Evolutionary conservation across 2,113 vertebrate genomes (phyloP), one percentile per base, ranked within the genome.

Genomic region (Rafetus swinhoei): DNA sequence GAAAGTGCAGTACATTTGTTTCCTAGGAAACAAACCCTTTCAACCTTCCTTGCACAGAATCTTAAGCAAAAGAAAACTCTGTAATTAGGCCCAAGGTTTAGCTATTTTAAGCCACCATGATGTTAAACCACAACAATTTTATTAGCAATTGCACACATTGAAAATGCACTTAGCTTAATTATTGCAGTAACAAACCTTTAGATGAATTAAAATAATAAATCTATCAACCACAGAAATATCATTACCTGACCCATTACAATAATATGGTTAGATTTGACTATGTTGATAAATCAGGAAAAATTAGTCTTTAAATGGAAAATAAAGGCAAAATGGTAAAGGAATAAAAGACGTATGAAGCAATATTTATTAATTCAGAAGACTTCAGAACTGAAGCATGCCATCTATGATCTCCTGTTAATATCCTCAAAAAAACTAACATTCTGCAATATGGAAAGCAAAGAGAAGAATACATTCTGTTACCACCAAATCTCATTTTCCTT

Each of bases 1-100:
- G 86, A 82, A 97, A 97, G 96, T 3, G 91, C 83, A 53, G 94
- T 89, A 93, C 96, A 74, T 97, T 97, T 97, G 98, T 98, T 98
- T 98, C 98, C 98, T 97, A 98, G 98, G 98, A 98, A 98, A 98
- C 98, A 98, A 97, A 97, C 96, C 96, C 93, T 97, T 96, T 97
- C 97, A 98, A 96, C 97, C 97, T 97, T 91, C 93, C 50, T 52
- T 56, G 6, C 95, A 94, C 94, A 95, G 92, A 77, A 92, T 92
- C 97, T 95, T 86, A 74, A 97, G 95, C 85, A 96, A 95, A 90
- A 92, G 95, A 90, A 96, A 97, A 97, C 93, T 95, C 92, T 77
- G 90, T 82, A 94, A 98, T 97, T 96, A 95, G 95, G 88, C 79
- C 87, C 89, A 86, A 93, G 96, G 96, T 92, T 94, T 92, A 89